Percentiles rank a stretch among this genome's conserved stretches.
Conservation (phyloP, 2,888 invertebrate genomes). For the Dromius quadrimaculatus region DNA sequence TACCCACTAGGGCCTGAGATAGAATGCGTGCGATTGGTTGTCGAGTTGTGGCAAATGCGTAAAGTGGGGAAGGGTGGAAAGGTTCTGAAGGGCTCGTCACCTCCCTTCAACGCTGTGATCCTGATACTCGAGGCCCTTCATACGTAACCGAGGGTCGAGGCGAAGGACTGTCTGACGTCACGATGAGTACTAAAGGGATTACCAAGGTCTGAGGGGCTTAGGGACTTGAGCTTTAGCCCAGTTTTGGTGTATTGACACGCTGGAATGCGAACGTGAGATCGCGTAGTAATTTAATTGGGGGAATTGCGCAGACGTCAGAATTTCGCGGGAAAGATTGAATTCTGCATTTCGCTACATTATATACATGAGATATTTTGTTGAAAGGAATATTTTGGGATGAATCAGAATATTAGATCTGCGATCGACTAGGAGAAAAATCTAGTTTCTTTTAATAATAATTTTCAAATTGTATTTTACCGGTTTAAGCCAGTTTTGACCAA, state of each 20-base stretch:
- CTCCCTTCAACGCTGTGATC: slow-evolving; percentile 24
- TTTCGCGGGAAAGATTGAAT: no score
- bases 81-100: slow-evolving; percentile 31
- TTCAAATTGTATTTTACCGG: no score
- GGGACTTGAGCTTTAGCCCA: neutral
- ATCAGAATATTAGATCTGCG: no score
- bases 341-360: no score
- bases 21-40: slow-evolving; percentile 24
- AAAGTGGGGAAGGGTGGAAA: neutral
- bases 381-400: no score
- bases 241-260: neutral
- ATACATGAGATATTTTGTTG: no score
- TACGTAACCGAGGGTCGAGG: slow-evolving; percentile 11
- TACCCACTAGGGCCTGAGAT: slow-evolving; percentile 3
- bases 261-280: neutral
- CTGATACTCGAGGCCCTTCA: slow-evolving; percentile 39
- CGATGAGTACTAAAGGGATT: neutral
- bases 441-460: no score
- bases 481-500: no score
- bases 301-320: neutral
- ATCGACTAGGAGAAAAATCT: no score
- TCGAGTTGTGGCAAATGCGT: slow-evolving; percentile 17
- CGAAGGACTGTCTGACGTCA: neutral
- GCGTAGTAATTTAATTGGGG: no score
- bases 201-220: neutral